These are phyloP conservation scores for Triplophysa dalaica DNA, from an alignment of 2,113 vertebrate species.

Conservation along the genomic window DNA sequence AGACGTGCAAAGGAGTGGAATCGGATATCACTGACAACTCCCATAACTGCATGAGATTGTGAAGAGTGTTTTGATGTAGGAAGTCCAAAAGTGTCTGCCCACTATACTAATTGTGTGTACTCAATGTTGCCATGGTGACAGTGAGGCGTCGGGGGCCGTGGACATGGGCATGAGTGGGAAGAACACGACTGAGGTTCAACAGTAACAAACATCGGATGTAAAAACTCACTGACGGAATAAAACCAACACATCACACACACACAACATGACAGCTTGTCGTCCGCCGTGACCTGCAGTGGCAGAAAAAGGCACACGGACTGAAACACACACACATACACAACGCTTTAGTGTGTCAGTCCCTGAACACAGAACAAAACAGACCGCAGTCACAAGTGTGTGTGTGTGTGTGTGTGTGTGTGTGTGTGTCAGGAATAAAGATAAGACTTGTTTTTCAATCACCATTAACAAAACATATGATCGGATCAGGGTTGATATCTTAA, in stretches of 20 bases:
- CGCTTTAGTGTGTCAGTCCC: constrained; percentile 8
- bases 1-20: constrained; percentile 29
- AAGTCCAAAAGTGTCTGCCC: no score
- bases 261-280: constrained; percentile 18
- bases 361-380: constrained; percentile 23
- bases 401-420: constrained; percentile 3
- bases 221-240: constrained; percentile 38
- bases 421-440: neutral
- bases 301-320: constrained; percentile 28
- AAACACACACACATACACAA: constrained; percentile 14
- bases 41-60: neutral
- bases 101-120: no score
- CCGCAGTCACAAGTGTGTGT: constrained; percentile 15
- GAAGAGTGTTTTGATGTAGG: neutral
- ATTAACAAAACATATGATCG: neutral
- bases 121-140: constrained; percentile 57
- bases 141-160: constrained; percentile 58
- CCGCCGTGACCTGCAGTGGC: constrained; percentile 35
- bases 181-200: constrained; percentile 47
- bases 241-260: constrained; percentile 13
- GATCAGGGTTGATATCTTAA: neutral
- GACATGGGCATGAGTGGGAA: constrained; percentile 13
- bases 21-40: constrained; percentile 12
- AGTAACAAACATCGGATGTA: constrained; percentile 49
- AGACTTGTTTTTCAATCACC: constrained; percentile 3